These are phyloP conservation scores for Xestia ashworthii DNA, from an alignment of 2,888 invertebrate species.

Conservation along the genomic window DNA sequence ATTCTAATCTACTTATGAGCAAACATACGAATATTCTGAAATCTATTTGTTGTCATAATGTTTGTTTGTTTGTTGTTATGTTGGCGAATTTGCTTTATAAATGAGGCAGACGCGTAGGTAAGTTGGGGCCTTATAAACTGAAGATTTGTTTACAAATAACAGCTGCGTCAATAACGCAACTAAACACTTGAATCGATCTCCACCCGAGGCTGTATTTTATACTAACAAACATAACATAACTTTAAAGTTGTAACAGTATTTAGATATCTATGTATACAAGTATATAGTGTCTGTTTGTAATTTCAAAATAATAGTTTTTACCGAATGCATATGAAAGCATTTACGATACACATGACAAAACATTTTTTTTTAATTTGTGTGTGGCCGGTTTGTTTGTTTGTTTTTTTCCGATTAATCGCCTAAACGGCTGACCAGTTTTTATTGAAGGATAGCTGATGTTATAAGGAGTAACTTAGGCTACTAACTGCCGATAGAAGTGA, in stretches of 20 bases:
- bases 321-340: too few species aligned
- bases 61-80: neutral
- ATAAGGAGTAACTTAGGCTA: neutral
- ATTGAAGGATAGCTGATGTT: neutral
- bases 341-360: too few species aligned
- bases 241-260: constrained; percentile 17
- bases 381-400: too few species aligned
- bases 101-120: too few species aligned
- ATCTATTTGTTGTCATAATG: neutral
- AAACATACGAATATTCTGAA: neutral
- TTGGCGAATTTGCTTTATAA: neutral
- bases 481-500: too few species aligned
- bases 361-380: too few species aligned
- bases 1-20: neutral
- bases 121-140: neutral
- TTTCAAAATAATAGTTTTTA: too few species aligned
- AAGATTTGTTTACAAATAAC: constrained; percentile 24
- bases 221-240: constrained; percentile 22
- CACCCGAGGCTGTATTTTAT: constrained; percentile 3
- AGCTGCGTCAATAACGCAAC: constrained; percentile 11
- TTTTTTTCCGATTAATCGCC: too few species aligned
- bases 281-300: too few species aligned
- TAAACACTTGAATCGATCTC: neutral
- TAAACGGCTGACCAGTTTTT: neutral
- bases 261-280: neutral